Percentiles rank a stretch among this genome's conserved stretches.
Conservation (phyloP, 2,113 vertebrate genomes). For the Potamarius usumacintae region DNA sequence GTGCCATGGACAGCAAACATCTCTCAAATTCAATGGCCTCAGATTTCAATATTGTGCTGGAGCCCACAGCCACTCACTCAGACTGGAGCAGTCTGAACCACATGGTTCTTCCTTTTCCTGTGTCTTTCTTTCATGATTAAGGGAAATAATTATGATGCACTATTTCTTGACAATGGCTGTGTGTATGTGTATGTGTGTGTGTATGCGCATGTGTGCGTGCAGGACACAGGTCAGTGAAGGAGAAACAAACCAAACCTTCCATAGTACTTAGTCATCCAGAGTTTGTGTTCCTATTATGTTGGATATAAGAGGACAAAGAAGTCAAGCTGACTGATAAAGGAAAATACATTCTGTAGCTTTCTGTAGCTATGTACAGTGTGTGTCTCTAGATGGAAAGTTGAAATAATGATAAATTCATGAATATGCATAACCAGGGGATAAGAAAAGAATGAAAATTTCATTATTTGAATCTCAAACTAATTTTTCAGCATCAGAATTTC, state of each 20-base stretch:
- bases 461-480: neutral
- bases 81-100: constrained; percentile 1
- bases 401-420: neutral
- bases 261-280: neutral
- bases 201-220: neutral
- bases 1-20: constrained; percentile 14
- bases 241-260: neutral
- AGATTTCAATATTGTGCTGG: neutral
- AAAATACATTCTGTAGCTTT: neutral
- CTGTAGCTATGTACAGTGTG: neutral
- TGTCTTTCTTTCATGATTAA: neutral
- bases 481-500: neutral
- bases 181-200: constrained; percentile 3
- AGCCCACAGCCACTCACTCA: neutral
- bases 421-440: neutral
- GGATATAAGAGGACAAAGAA: neutral
- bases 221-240: neutral
- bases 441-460: neutral
- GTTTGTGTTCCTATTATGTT: neutral
- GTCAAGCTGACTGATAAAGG: neutral
- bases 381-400: neutral
- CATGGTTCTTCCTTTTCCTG: neutral
- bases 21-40: neutral
- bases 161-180: neutral
- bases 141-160: neutral